Evolutionary conservation across 2,888 invertebrate species (phyloP).

Genomic region (Drosophila formosana): DNA sequence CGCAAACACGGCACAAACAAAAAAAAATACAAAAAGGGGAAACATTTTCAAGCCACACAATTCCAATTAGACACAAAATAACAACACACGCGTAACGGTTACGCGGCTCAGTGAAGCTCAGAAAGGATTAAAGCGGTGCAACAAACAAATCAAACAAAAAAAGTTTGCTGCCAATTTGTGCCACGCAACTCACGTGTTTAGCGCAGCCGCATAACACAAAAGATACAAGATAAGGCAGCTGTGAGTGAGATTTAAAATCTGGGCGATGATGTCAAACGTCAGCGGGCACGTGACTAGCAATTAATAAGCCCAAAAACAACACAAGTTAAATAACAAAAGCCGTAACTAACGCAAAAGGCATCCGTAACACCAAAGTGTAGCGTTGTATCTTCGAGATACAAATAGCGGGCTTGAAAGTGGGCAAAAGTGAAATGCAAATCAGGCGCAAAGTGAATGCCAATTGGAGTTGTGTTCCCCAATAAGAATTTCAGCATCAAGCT

Average conservation of each 20-base stretch:
- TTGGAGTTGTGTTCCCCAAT: constrained; percentile 34
- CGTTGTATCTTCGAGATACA: constrained; percentile 33
- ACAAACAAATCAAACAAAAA: constrained; percentile 1
- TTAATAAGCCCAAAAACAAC: constrained; percentile 40
- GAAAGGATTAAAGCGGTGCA: constrained; percentile 46
- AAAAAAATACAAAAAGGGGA: background rate
- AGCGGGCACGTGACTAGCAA: constrained; percentile 75
- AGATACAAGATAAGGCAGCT: constrained; percentile 12
- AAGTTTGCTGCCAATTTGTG: constrained; percentile 2
- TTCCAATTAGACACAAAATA: constrained; percentile 25
- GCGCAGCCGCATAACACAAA: constrained; percentile 17
- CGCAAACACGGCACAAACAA: constrained; percentile 1
- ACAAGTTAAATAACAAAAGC: background rate
- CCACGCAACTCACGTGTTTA: constrained; percentile 28
- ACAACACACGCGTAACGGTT: background rate
- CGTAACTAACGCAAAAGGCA: constrained; percentile 1
- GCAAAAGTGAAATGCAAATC: constrained; percentile 65
- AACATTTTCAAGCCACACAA: constrained; percentile 1
- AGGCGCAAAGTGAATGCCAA: constrained; percentile 51
- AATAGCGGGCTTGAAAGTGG: constrained; percentile 37
- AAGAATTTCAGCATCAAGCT: constrained; percentile 19
- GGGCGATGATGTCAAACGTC: constrained; percentile 35
- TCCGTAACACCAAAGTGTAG: background rate
- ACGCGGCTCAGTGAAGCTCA: constrained; percentile 39
- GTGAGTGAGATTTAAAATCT: constrained; percentile 36